A percentile compares a stretch with the other conserved stretches of the same genome.
Conservation (phyloP, 2,888 invertebrate species). For the Cheilosia soror region DNA sequence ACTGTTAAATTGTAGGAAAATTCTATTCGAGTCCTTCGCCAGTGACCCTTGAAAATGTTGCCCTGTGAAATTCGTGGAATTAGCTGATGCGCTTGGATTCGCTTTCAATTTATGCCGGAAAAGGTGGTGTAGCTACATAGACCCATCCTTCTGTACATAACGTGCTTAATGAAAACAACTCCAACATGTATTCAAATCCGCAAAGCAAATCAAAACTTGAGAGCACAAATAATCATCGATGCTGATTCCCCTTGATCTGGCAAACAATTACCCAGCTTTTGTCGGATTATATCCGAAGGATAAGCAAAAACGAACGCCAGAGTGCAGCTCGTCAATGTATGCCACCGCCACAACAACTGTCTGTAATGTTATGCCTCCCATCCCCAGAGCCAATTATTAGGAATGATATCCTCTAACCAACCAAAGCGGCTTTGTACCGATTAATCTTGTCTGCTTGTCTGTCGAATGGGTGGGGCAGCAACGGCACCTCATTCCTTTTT, state of each 20-base stretch:
- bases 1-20: constrained; percentile 4
- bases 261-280: constrained; percentile 68
- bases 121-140: no score
- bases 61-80: not conserved
- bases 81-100: no score
- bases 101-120: no score
- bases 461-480: constrained; percentile 2
- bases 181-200: not conserved
- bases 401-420: constrained; percentile 27
- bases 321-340: not conserved
- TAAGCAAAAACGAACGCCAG: not conserved
- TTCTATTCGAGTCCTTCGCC: constrained; percentile 1
- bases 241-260: constrained; percentile 56
- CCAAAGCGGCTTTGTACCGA: constrained; percentile 53
- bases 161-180: not conserved
- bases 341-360: not conserved
- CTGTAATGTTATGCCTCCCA: constrained; percentile 49
- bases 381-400: constrained; percentile 61
- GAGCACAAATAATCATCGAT: constrained; percentile 14
- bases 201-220: constrained; percentile 33
- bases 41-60: not conserved
- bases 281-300: constrained; percentile 46
- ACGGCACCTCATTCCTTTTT: not conserved
- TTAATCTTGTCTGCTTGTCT: constrained; percentile 65
- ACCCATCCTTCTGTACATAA: no score